These are phyloP conservation scores for Steinernema khuongi DNA, from an alignment of 1,140 invertebrate species.

Conservation along the genomic window DNA sequence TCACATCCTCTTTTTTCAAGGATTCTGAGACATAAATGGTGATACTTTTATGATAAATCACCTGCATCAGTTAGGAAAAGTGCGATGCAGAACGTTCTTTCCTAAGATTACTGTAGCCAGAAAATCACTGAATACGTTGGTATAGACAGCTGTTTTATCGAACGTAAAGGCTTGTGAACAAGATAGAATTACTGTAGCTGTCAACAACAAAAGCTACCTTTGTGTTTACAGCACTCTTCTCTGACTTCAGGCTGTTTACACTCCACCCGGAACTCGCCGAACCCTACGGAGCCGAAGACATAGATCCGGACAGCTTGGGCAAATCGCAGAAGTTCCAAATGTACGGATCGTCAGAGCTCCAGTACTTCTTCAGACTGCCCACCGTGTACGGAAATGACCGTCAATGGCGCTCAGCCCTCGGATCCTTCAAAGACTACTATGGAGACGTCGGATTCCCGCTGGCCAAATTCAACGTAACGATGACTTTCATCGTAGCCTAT, in stretches of 20 bases:
- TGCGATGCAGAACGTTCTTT: constrained; percentile 17
- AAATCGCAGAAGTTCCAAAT: constrained; percentile 47
- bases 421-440: constrained; percentile 51
- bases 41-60: neutral
- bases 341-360: constrained; percentile 37
- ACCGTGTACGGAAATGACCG: constrained; percentile 39
- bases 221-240: neutral
- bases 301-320: constrained; percentile 43
- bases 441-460: constrained; percentile 42
- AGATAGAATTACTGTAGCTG: too few relatives aligned
- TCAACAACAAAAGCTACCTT: too few relatives aligned
- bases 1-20: neutral
- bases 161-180: too few relatives aligned
- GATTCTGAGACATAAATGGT: neutral
- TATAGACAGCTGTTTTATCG: too few relatives aligned
- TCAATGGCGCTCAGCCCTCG: constrained; percentile 43
- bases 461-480: constrained; percentile 45
- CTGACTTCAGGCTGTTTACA: constrained; percentile 42
- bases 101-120: neutral
- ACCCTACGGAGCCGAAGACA: constrained; percentile 45
- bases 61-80: neutral
- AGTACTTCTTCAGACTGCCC: constrained; percentile 45
- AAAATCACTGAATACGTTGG: neutral
- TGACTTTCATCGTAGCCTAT: neutral
- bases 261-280: constrained; percentile 45